These are phyloP conservation scores for Chrysotoxum bicinctum DNA, from an alignment of 2,888 invertebrate genomes.

Conservation along the genomic window DNA sequence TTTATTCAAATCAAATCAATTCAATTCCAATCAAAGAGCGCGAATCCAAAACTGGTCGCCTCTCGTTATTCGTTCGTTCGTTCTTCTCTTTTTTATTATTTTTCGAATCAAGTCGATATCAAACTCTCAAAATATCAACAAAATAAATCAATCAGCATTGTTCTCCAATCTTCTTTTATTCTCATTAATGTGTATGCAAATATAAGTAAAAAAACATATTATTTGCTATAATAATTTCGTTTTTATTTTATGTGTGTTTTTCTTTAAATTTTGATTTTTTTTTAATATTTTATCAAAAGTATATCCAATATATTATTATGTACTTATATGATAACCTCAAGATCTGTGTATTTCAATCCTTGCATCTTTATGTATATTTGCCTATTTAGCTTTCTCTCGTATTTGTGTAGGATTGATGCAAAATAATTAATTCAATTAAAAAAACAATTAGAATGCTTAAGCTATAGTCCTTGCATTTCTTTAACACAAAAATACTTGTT, in stretches of 20 bases:
- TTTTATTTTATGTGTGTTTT: conserved; percentile 40
- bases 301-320: not conserved
- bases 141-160: conserved; percentile 76
- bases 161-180: conserved; percentile 75
- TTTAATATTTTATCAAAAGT: conserved; percentile 20
- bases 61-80: conserved; percentile 71
- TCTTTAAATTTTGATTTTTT: conserved; percentile 34
- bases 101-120: conserved; percentile 77
- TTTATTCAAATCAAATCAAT: conserved; percentile 80
- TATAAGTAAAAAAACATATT: conserved; percentile 38
- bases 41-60: conserved; percentile 67
- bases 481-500: conserved; percentile 3
- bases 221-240: conserved; percentile 50
- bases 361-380: conserved; percentile 37
- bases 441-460: conserved; percentile 36
- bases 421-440: conserved; percentile 18
- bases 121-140: conserved; percentile 73
- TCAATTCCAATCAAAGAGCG: conserved; percentile 75
- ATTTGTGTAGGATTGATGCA: conserved; percentile 24
- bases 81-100: conserved; percentile 79
- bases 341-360: conserved; percentile 40
- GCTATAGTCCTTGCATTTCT: conserved; percentile 31
- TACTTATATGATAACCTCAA: not conserved
- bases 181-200: conserved; percentile 74
- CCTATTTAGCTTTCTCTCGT: conserved; percentile 28